phyloP scores from a whole-genome alignment of 1,140 invertebrate species.

The Hyles vespertilio region DNA sequence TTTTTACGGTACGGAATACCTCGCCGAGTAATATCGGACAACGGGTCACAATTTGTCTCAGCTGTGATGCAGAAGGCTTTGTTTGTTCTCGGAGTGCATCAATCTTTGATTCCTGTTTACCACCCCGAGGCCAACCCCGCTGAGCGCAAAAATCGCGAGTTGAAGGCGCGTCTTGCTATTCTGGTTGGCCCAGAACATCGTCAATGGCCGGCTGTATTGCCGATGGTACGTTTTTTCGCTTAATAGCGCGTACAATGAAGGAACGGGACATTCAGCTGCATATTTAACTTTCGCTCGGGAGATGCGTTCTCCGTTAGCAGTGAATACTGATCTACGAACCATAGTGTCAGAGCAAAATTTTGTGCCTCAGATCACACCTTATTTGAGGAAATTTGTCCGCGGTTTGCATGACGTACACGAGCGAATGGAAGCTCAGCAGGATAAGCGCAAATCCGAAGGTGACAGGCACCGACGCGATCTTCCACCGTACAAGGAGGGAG shows the following conservation, averaged over 20 bases:
- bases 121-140: conserved; percentile 31
- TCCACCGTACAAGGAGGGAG: conserved; percentile 12
- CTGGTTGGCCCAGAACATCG: conserved; percentile 21
- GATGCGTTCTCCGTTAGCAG: conserved; percentile 10
- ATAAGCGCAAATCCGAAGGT: conserved; percentile 7
- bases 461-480: conserved; percentile 4
- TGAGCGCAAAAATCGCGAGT: conserved; percentile 31
- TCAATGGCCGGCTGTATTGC: conserved; percentile 16
- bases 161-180: conserved; percentile 21
- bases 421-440: conserved; percentile 14
- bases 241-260: conserved; percentile 14
- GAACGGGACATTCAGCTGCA: conserved; percentile 13
- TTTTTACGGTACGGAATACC: conserved; percentile 5
- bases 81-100: conserved; percentile 19
- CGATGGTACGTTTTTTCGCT: conserved; percentile 25
- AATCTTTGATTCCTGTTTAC: conserved; percentile 19
- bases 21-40: conserved; percentile 35
- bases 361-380: conserved; percentile 19
- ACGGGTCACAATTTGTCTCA: conserved; percentile 26
- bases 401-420: conserved; percentile 6
- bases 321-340: conserved; percentile 6
- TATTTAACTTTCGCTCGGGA: conserved; percentile 23
- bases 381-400: conserved; percentile 11
- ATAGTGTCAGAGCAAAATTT: conserved; percentile 14
- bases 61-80: conserved; percentile 40